A percentile compares a stretch with the other conserved stretches of the same genome.
These are phyloP conservation scores for Diploptera punctata DNA, from an alignment of 2,888 invertebrate species.

Conservation along the genomic window DNA sequence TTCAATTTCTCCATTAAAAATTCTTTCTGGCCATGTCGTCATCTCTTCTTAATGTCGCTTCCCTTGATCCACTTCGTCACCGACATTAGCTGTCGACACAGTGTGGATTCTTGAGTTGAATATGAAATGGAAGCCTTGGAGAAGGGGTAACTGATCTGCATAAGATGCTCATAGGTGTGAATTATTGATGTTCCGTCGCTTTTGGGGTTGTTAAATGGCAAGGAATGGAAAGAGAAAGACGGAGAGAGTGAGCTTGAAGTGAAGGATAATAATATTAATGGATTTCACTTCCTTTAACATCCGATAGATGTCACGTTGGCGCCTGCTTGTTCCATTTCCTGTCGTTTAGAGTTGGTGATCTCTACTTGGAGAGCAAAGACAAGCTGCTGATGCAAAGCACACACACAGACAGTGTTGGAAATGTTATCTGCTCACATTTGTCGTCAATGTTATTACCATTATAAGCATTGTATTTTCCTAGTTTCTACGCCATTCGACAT, in stretches of 20 bases:
- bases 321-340: slow-evolving; percentile 25
- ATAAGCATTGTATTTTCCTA: no score
- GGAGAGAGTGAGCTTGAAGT: slow-evolving; percentile 17
- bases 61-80: no score
- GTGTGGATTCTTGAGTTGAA: not conserved
- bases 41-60: no score
- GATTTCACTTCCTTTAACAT: slow-evolving; percentile 27
- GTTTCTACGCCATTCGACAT: no score
- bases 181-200: slow-evolving; percentile 22
- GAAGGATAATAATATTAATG: slow-evolving; percentile 30
- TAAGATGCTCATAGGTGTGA: slow-evolving; percentile 28
- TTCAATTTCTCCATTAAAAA: no score
- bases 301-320: slow-evolving; percentile 24
- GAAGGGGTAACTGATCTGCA: slow-evolving; percentile 10
- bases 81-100: no score
- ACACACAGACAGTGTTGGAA: no score
- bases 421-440: no score
- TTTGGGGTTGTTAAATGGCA: slow-evolving; percentile 17
- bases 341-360: slow-evolving; percentile 24
- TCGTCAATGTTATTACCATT: no score
- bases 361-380: no score
- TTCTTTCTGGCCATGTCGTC: no score
- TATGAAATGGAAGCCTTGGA: not conserved
- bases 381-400: no score
- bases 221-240: not conserved